A percentile compares a stretch with the other conserved stretches of the same genome.
Evolutionary conservation across 2,797 vertebrate genomes (phyloP).

Genomic region (Onychomys leucogaster): DNA sequence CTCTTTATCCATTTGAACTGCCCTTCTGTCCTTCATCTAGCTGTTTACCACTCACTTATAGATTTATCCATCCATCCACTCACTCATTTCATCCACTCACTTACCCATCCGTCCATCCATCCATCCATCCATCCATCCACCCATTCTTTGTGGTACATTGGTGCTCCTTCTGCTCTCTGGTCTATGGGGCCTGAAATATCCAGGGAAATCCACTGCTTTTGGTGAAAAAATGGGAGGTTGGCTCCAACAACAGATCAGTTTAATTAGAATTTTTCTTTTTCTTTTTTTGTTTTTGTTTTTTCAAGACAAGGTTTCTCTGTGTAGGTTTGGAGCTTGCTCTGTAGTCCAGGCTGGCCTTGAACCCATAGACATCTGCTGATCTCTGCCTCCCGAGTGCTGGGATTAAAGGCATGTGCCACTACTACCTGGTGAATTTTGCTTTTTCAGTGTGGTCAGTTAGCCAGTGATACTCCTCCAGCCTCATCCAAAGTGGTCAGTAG

Average conservation of each 20-base stretch:
- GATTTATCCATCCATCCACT: not conserved
- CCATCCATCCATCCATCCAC: not conserved
- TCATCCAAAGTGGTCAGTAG: not conserved
- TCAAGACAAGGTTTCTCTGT: too few species aligned
- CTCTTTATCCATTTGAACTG: not conserved
- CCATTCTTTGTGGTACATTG: not conserved
- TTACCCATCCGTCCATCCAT: not conserved
- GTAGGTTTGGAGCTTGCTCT: too few species aligned
- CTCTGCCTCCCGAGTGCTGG: too few species aligned
- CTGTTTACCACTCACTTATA: not conserved
- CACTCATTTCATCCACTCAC: not conserved
- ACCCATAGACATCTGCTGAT: too few species aligned
- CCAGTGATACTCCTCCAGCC: not conserved
- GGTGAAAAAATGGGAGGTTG: conserved; percentile 27
- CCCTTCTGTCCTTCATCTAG: not conserved
- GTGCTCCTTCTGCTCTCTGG: not conserved
- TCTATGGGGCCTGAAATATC: not conserved
- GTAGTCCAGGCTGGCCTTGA: too few species aligned
- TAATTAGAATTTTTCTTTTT: conserved; percentile 26
- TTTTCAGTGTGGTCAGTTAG: not conserved
- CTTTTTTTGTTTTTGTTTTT: not conserved
- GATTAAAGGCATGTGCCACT: too few species aligned
- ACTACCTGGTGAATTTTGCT: not conserved
- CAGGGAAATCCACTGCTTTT: not conserved
- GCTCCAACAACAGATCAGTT: not conserved